phyloP scores from a whole-genome alignment of 2,797 vertebrate species.

The Muraenolepis orangiensis region DNA sequence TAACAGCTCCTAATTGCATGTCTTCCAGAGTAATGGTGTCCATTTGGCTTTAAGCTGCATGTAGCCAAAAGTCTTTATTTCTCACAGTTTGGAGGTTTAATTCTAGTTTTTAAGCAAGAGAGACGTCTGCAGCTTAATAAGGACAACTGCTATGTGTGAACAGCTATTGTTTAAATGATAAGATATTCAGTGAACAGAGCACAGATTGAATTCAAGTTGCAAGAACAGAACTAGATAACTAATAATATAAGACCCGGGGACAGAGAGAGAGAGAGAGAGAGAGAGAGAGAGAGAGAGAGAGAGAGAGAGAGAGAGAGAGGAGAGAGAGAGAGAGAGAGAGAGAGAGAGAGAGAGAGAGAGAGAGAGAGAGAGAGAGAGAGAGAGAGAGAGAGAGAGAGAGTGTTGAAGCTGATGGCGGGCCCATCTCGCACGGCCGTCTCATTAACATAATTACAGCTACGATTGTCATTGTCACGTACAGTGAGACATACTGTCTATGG shows the following conservation, averaged over 20 bases:
- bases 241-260: not conserved
- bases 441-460: conserved; percentile 29
- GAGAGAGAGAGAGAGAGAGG: conserved; percentile 11
- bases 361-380: conserved; percentile 9
- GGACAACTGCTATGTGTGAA: conserved; percentile 24
- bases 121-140: conserved; percentile 29
- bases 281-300: conserved; percentile 10
- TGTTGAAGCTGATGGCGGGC: conserved; percentile 21
- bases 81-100: not conserved
- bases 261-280: conserved; percentile 10
- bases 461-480: conserved; percentile 33
- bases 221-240: not conserved
- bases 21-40: conserved; percentile 24
- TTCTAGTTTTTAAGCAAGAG: conserved; percentile 21
- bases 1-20: conserved; percentile 33
- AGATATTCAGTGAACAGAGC: too few species aligned
- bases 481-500: not conserved
- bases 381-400: conserved; percentile 10
- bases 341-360: conserved; percentile 9
- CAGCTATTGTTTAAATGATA: not conserved
- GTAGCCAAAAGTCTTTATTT: conserved; percentile 3
- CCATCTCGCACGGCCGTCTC: conserved; percentile 13
- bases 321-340: conserved; percentile 9
- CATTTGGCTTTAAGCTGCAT: too few species aligned
- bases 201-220: too few species aligned